A percentile compares a stretch with the other conserved stretches of the same genome.
phyloP scores from a whole-genome alignment of 2,888 invertebrate species.

The Timema podura region DNA sequence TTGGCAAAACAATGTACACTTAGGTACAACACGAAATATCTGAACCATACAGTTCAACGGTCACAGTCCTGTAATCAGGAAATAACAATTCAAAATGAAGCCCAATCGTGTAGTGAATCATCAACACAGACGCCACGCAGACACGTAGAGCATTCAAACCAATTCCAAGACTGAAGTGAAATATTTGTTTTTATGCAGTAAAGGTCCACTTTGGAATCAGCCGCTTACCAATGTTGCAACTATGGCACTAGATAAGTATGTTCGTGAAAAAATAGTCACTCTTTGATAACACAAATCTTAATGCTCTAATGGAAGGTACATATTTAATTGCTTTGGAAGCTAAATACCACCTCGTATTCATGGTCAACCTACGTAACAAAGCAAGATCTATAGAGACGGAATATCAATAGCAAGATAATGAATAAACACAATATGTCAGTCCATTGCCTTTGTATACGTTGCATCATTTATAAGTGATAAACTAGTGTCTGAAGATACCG shows the following conservation, averaged over 20 bases:
- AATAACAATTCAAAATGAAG: neutral
- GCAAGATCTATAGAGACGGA: slow-evolving; percentile 1
- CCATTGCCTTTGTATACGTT: neutral
- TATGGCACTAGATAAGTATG: neutral
- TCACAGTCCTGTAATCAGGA: slow-evolving; percentile 7
- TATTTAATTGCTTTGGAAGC: slow-evolving; percentile 8
- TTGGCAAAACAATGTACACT: too few species aligned
- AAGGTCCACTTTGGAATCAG: slow-evolving; percentile 7
- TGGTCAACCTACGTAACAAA: slow-evolving; percentile 9
- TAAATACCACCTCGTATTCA: neutral
- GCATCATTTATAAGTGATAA: slow-evolving; percentile 8
- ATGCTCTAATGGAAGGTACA: neutral
- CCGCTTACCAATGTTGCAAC: slow-evolving; percentile 7
- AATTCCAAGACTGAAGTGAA: neutral
- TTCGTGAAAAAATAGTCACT: slow-evolving; percentile 3
- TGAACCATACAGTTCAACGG: neutral
- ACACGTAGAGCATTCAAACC: neutral
- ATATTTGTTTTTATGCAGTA: slow-evolving; percentile 9
- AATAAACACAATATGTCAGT: neutral
- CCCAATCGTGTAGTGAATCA: neutral
- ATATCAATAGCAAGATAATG: neutral
- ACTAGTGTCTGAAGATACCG: neutral
- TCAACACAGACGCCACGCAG: neutral
- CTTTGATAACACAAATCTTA: neutral
- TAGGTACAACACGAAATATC: neutral